Conservation (phyloP, 2,113 vertebrate genomes). For the Petrocephalus microphthalmus region DNA sequence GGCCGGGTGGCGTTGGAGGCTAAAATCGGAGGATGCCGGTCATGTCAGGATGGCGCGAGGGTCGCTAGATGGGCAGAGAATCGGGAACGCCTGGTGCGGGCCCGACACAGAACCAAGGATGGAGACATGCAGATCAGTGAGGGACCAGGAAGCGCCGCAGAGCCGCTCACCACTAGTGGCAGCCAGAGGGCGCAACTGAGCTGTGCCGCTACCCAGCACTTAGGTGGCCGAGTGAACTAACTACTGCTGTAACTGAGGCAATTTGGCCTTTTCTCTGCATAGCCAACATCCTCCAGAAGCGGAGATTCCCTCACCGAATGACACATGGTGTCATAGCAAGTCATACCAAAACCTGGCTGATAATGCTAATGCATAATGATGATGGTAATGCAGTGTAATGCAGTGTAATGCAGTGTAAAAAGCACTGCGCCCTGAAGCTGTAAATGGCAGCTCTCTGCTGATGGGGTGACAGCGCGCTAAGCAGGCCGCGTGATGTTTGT, state of each 20-base stretch:
- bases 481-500: not conserved
- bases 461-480: not conserved
- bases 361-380: no score
- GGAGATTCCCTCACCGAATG: not conserved
- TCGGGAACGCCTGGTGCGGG: not conserved
- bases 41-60: not conserved
- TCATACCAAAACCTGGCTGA: not conserved
- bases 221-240: not conserved
- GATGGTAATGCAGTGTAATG: no score
- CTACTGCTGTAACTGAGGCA: not conserved
- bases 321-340: no score
- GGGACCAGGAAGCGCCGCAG: not conserved
- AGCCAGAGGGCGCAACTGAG: not conserved
- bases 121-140: not conserved
- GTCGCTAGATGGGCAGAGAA: not conserved
- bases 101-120: not conserved
- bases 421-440: not conserved
- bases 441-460: not conserved
- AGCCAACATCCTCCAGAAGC: not conserved
- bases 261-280: not conserved
- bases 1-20: not conserved
- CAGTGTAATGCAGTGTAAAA: not conserved
- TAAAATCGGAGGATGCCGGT: not conserved
- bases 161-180: not conserved
- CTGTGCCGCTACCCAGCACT: not conserved